Percentiles rank a stretch among this genome's conserved stretches.
Evolutionary conservation across 1,140 invertebrate genomes (phyloP).

Genomic region (Diorhabda carinulata): DNA sequence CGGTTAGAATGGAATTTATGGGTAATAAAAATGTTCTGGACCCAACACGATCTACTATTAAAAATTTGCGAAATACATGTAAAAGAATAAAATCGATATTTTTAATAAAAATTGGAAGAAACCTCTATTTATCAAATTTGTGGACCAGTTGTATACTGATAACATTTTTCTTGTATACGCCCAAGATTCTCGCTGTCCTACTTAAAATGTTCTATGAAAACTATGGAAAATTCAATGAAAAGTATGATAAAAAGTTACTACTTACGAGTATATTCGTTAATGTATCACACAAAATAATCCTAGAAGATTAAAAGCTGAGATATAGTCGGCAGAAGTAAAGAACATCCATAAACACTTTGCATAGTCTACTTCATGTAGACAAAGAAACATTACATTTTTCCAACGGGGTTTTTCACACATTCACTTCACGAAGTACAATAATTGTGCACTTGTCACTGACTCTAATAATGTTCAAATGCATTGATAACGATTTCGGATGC

Average conservation of each 20-base stretch:
- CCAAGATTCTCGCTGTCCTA: conserved; percentile 31
- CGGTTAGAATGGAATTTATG: conserved; percentile 13
- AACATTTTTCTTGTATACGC: conserved; percentile 29
- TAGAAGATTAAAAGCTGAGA: conserved; percentile 4
- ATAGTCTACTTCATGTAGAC: conserved; percentile 17
- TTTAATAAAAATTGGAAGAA: conserved; percentile 30
- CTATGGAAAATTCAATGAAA: conserved; percentile 2
- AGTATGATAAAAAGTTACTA: conserved; percentile 2
- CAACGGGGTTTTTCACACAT: conserved; percentile 16
- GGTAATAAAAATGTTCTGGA: conserved; percentile 8
- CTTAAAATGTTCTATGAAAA: conserved; percentile 23
- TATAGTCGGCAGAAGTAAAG: conserved; percentile 11
- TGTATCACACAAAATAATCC: conserved; percentile 24
- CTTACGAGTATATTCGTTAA: conserved; percentile 20
- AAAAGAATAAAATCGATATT: conserved; percentile 26
- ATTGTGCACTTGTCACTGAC: conserved; percentile 4
- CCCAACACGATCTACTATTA: conserved; percentile 9
- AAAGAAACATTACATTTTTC: conserved; percentile 18
- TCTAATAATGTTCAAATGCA: conserved; percentile 10
- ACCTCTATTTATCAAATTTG: conserved; percentile 29
- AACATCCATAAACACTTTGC: conserved; percentile 19
- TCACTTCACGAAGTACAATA: conserved; percentile 12
- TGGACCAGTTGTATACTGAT: conserved; percentile 27
- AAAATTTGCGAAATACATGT: neutral
- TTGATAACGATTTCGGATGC: conserved; percentile 4